Percentiles rank a stretch among this genome's conserved stretches.
Evolutionary conservation across 2,113 vertebrate species (phyloP).

Genomic region (Alexandromys fortis): DNA sequence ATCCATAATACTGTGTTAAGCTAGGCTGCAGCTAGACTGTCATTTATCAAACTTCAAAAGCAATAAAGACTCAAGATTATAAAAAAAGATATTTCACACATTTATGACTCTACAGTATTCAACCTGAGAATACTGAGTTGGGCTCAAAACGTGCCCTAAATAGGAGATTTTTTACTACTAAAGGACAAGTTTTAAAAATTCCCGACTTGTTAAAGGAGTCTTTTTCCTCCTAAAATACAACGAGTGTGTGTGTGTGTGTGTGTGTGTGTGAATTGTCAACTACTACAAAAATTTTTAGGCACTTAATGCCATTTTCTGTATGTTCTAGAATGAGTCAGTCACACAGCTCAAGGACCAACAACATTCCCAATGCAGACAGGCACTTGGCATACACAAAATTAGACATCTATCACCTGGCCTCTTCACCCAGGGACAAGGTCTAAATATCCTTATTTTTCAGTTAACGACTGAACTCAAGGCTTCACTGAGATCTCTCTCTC

Average conservation of each 20-base stretch:
- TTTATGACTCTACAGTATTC: constrained; percentile 8
- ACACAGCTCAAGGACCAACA: constrained; percentile 16
- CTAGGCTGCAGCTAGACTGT: neutral
- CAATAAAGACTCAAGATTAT: neutral
- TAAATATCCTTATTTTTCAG: neutral
- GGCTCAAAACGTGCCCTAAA: neutral
- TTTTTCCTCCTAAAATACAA: neutral
- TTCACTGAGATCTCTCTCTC: neutral
- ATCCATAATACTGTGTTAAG: neutral
- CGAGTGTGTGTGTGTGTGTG: too few relatives aligned
- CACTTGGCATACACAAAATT: neutral
- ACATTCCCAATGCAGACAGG: neutral
- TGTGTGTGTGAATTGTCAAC: neutral
- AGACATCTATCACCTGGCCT: neutral
- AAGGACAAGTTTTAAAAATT: neutral
- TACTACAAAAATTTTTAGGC: neutral
- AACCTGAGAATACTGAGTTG: neutral
- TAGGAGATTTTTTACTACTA: neutral
- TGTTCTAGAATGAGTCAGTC: neutral
- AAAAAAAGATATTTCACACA: neutral
- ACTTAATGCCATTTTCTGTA: constrained; percentile 41
- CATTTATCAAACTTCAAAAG: neutral
- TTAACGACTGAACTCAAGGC: neutral
- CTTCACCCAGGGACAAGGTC: neutral
- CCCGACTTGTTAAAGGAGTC: neutral